A percentile compares a stretch with the other conserved stretches of the same genome.
phyloP scores from a whole-genome alignment of 2,113 vertebrate genomes.

The Rhombomys opimus region DNA sequence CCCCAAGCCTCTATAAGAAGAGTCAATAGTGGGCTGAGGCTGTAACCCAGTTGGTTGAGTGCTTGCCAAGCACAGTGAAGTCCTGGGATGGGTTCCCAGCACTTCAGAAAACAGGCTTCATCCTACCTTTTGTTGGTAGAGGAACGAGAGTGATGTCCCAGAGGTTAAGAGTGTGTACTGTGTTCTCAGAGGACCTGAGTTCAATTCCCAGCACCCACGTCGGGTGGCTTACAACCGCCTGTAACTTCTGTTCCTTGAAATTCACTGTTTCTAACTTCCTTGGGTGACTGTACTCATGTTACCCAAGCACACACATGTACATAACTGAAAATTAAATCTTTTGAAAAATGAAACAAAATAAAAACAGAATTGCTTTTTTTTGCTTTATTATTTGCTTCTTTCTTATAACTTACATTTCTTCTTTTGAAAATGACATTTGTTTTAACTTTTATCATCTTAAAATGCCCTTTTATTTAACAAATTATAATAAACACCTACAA shows the following conservation, averaged over 20 bases:
- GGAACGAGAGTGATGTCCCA: not conserved
- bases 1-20: not conserved
- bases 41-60: not conserved
- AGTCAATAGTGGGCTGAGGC: not conserved
- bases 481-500: slow-evolving; percentile 23
- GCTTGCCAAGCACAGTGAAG: not conserved
- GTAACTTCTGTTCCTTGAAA: not conserved
- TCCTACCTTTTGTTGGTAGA: too few species aligned
- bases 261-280: not conserved
- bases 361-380: not conserved
- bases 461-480: slow-evolving; percentile 18
- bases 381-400: not conserved
- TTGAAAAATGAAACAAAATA: not conserved
- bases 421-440: not conserved
- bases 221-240: not conserved
- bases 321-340: not conserved
- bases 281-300: not conserved
- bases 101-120: not conserved
- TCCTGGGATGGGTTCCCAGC: not conserved
- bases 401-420: slow-evolving; percentile 30
- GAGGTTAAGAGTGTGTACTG: not conserved
- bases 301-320: not conserved
- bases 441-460: slow-evolving; percentile 39
- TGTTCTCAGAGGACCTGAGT: not conserved
- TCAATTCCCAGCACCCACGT: not conserved